Evolutionary conservation across 2,797 vertebrate species (phyloP).

Genomic region (Hydrocynus forskahlii): DNA sequence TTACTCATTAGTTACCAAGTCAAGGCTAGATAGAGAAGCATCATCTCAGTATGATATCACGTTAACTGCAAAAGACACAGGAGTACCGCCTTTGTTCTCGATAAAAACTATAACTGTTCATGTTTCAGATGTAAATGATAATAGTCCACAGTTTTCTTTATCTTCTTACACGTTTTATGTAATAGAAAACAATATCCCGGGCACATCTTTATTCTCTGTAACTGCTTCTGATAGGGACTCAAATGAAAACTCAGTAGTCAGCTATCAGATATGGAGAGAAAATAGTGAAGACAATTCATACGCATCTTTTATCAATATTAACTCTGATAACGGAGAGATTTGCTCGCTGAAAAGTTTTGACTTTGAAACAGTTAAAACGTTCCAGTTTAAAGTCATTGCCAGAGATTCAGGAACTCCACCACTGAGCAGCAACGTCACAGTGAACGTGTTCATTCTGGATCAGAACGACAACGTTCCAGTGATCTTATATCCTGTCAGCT

Average conservation of each 20-base stretch:
- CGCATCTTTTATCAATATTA: conserved; percentile 58
- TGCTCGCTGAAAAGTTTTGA: conserved; percentile 78
- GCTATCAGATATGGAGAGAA: conserved; percentile 55
- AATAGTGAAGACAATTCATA: conserved; percentile 38
- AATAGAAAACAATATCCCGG: conserved; percentile 63
- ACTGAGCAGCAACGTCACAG: conserved; percentile 37
- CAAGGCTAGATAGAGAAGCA: conserved; percentile 72
- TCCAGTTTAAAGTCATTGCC: conserved; percentile 21
- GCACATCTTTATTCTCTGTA: conserved; percentile 65
- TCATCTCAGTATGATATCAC: conserved; percentile 66
- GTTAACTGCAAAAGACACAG: conserved; percentile 70
- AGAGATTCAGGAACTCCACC: conserved; percentile 22
- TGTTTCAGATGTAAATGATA: conserved; percentile 74
- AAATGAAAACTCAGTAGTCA: conserved; percentile 62
- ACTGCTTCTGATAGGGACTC: conserved; percentile 66
- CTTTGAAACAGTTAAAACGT: conserved; percentile 72
- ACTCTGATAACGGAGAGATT: conserved; percentile 74
- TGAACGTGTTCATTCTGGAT: conserved; percentile 43
- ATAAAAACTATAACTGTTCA: conserved; percentile 65
- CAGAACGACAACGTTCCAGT: conserved; percentile 45
- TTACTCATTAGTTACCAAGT: conserved; percentile 69
- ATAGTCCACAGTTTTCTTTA: conserved; percentile 65
- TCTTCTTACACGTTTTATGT: conserved; percentile 70
- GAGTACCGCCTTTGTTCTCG: conserved; percentile 66
- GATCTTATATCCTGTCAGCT: conserved; percentile 42